Conservation (phyloP, 2,113 vertebrate species). For the Nothoprocta perdicaria region DNA sequence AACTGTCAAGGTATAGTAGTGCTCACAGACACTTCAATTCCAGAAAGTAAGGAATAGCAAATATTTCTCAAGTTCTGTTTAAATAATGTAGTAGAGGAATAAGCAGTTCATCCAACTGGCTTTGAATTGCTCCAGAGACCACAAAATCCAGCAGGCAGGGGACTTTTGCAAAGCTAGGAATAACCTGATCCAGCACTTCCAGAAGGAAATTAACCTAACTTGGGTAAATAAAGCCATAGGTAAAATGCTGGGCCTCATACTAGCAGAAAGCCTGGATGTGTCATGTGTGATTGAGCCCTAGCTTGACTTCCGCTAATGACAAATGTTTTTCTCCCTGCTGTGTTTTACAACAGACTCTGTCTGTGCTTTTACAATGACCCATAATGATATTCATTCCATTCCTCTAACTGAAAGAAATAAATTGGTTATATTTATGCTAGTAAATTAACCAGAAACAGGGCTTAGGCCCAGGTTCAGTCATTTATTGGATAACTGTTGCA, state of each 20-base stretch:
- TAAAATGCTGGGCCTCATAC: neutral
- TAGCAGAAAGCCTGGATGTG: neutral
- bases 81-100: neutral
- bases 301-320: neutral
- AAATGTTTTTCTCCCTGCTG: neutral
- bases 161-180: neutral
- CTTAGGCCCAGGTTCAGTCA: neutral
- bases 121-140: neutral
- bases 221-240: neutral
- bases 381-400: neutral
- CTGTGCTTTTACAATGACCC: neutral
- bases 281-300: neutral
- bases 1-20: neutral
- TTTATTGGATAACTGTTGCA: neutral
- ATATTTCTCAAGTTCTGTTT: neutral
- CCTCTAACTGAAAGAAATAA: neutral
- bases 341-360: neutral
- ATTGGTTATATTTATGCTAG: neutral
- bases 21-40: neutral
- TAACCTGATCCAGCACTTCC: neutral
- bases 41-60: neutral
- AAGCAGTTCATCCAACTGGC: neutral
- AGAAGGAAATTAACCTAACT: neutral
- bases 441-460: neutral
- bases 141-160: neutral